Percentiles rank a stretch among this genome's conserved stretches.
phyloP scores from a whole-genome alignment of 2,797 vertebrate genomes.

The Sebastes umbrosus region DNA sequence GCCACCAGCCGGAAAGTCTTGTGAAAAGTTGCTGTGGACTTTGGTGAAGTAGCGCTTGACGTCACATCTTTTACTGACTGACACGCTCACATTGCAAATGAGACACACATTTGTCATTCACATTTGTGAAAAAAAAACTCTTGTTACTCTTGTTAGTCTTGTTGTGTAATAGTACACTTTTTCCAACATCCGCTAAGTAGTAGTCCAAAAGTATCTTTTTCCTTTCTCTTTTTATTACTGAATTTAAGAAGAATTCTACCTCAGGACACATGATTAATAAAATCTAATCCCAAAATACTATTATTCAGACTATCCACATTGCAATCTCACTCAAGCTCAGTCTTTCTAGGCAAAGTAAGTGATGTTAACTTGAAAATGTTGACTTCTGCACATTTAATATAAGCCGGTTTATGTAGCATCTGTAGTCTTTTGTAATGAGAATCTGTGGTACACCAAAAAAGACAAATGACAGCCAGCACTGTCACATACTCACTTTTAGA shows the following conservation, averaged over 20 bases:
- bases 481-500: neutral
- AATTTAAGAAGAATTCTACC: neutral
- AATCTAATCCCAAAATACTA: constrained; percentile 31
- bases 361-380: neutral
- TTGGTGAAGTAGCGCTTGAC: no score
- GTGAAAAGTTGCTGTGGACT: no score
- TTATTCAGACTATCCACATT: constrained; percentile 16
- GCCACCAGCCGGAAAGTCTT: no score
- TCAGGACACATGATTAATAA: constrained; percentile 12
- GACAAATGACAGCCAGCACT: neutral
- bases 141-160: no score
- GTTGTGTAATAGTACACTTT: no score
- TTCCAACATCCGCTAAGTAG: neutral
- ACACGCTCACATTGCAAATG: no score
- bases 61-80: no score
- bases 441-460: neutral
- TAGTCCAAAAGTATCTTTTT: neutral
- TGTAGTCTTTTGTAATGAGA: neutral
- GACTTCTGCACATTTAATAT: neutral
- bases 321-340: neutral
- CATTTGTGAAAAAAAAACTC: no score
- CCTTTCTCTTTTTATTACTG: neutral
- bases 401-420: neutral
- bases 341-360: neutral
- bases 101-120: no score